Base-by-base conservation (phyloP, 2,888 invertebrate species). In the Unio delphinus region DNA sequence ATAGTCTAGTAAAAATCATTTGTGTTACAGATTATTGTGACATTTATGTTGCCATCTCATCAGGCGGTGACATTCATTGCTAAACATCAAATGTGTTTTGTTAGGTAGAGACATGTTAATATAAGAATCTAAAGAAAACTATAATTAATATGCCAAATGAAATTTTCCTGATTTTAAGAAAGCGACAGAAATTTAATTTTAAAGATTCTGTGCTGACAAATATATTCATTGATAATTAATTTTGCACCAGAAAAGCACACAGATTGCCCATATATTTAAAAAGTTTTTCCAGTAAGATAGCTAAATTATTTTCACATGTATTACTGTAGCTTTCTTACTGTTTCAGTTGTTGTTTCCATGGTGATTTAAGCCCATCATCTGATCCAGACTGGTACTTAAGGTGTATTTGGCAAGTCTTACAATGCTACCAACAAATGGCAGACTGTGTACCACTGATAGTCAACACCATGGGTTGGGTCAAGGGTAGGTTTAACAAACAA, bases 401-500 rank as follows among this genome's bases (percentile, higher is more conserved):
- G 6, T 86, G 85, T 78, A 69, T 88, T n/a, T 56, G 62, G 18
- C 55, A 69, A 28, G 80, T 80, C 62, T 78, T 79, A 34, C 61
- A 79, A 26, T 73, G 73, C 7, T 88, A 87, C 72, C 64, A 61
- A 57, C 65, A 72, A 34, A 28, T 73, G 65, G 67, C 73, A 23
- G 65, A 69, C 5, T 55, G 68, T 18, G 74, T 65, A 20, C 87
- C 88, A 7, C 79, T 89, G 8, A 68, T 89, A 23, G 82, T 89
- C 64, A 89, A 89, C 75, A 89, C 88, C 11, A 87, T 89, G 88
- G 89, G 89, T 55, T 89, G 88, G 88, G 83, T 80, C 67, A 83
- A 86, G 81, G 87, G 89, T 89, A 73, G 18, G 65, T 64, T 57
- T 55, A 20, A 28, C 26, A 56, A 18, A 68, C 57, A 45, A 54